Conservation (phyloP, 2,797 vertebrate species). For the Remorina albescens region DNA sequence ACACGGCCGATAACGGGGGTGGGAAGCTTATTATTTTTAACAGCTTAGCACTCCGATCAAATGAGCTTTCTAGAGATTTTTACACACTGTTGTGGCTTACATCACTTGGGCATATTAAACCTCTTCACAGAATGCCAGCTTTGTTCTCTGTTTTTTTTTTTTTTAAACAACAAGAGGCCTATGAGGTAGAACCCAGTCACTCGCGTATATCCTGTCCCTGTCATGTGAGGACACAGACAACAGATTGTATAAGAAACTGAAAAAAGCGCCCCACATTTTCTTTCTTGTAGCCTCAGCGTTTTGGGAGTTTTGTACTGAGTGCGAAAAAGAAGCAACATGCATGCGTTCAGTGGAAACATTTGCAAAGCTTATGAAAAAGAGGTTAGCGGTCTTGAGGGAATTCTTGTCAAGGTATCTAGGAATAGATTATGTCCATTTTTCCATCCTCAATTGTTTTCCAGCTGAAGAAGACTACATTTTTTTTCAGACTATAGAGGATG, state of each 20-base stretch:
- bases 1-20: constrained; percentile 15
- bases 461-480: constrained; percentile 3
- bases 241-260: constrained; percentile 39
- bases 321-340: constrained; percentile 14
- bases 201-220: constrained; percentile 52
- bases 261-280: constrained; percentile 13
- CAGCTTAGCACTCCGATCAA: constrained; percentile 88
- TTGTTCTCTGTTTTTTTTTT: no score
- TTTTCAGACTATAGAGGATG: background rate
- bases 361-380: constrained; percentile 41
- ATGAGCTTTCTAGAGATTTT: constrained; percentile 85
- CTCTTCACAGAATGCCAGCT: constrained; percentile 85
- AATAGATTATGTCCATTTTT: constrained; percentile 50
- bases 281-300: constrained; percentile 19
- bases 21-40: constrained; percentile 91
- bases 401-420: constrained; percentile 50
- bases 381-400: constrained; percentile 35
- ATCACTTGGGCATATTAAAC: constrained; percentile 82
- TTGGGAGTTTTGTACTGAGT: constrained; percentile 1
- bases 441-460: constrained; percentile 41
- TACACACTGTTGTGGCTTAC: constrained; percentile 79
- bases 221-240: constrained; percentile 70
- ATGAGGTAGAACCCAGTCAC: constrained; percentile 58
- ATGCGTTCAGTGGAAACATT: constrained; percentile 39
- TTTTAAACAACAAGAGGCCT: constrained; percentile 76